These are phyloP conservation scores for Bungarus multicinctus DNA, from an alignment of 2,113 vertebrate genomes.

Conservation along the genomic window DNA sequence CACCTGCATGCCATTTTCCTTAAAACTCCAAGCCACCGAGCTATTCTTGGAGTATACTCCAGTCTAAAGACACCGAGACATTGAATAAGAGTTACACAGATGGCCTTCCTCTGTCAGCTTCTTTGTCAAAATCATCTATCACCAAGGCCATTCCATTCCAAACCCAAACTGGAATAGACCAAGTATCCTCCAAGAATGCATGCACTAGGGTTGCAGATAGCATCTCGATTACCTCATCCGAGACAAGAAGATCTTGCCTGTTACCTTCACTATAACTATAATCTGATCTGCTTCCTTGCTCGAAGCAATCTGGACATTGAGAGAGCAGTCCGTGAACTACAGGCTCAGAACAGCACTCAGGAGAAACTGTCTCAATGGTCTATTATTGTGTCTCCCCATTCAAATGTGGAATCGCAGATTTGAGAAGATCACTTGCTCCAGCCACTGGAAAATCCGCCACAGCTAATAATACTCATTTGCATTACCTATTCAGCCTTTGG, in stretches of 20 bases:
- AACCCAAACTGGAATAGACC: not conserved
- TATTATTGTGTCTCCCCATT: not conserved
- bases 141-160: not conserved
- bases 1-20: not conserved
- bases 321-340: not conserved
- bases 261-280: not conserved
- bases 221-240: not conserved
- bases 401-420: not conserved
- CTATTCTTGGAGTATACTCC: not conserved
- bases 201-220: not conserved
- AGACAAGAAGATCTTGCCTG: not conserved
- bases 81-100: not conserved
- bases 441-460: not conserved
- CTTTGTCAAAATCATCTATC: not conserved
- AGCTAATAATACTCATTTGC: not conserved
- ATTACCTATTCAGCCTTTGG: not conserved
- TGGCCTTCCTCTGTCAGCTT: not conserved
- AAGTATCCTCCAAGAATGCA: not conserved
- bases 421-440: not conserved
- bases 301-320: not conserved
- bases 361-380: not conserved
- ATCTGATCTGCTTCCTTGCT: not conserved
- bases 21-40: not conserved
- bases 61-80: not conserved
- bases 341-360: not conserved